Evolutionary conservation across 2,797 vertebrate species (phyloP).

Genomic region (Rhabdophis nuchalis): DNA sequence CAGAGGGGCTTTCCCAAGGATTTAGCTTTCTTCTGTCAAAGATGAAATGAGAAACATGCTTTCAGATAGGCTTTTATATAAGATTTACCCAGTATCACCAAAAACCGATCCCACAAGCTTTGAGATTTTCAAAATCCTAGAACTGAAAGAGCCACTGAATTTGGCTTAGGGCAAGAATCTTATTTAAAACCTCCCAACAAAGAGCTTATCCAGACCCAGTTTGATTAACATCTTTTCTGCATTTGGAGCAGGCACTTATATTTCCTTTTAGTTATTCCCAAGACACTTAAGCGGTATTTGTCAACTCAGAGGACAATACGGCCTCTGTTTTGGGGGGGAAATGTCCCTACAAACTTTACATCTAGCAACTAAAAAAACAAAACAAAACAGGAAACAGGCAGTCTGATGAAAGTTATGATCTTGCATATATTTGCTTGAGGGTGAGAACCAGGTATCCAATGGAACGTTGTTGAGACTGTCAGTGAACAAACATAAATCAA

Average conservation of each 20-base stretch:
- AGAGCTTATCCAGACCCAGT: neutral
- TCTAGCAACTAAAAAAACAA: neutral
- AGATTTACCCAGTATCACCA: neutral
- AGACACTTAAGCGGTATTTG: neutral
- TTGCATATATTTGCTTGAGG: no score
- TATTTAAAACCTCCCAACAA: neutral
- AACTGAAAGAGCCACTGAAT: neutral
- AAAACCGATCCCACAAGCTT: neutral
- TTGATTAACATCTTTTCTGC: neutral
- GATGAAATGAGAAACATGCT: constrained; percentile 4
- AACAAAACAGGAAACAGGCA: neutral
- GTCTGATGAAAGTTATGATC: no score
- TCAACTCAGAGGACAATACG: neutral
- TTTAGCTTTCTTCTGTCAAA: constrained; percentile 58
- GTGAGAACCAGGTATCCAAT: no score
- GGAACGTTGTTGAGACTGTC: no score
- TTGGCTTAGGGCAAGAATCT: neutral
- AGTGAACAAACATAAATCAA: no score
- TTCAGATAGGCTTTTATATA: neutral
- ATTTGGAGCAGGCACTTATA: neutral
- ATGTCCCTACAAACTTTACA: neutral
- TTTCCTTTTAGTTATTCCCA: neutral
- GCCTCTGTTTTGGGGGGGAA: neutral
- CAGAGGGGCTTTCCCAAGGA: constrained; percentile 54
- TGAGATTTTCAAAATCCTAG: neutral